phyloP scores from a whole-genome alignment of 2,113 vertebrate genomes.

The Brienomyrus brachyistius region DNA sequence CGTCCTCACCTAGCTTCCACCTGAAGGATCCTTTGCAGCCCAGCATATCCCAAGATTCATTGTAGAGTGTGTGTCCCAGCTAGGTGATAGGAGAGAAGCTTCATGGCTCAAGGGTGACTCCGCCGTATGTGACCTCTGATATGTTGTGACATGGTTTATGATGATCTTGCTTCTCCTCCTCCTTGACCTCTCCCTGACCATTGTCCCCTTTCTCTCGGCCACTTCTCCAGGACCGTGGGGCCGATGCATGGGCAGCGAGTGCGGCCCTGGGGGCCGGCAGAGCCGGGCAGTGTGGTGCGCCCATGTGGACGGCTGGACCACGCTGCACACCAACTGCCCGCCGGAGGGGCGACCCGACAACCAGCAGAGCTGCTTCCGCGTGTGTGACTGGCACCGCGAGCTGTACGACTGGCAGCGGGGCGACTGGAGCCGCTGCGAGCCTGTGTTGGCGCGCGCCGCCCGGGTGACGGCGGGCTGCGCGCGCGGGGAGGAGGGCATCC shows the following conservation, averaged over 20 bases:
- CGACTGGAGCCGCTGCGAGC: constrained; percentile 80
- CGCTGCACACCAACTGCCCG: constrained; percentile 82
- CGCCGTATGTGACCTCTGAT: not conserved
- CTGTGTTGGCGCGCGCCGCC: constrained; percentile 67
- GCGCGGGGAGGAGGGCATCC: constrained; percentile 85
- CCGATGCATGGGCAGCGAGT: constrained; percentile 92
- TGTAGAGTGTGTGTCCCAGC: not conserved
- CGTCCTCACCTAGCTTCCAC: too few species aligned
- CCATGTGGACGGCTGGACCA: constrained; percentile 93
- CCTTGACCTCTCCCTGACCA: not conserved
- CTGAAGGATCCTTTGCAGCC: too few species aligned
- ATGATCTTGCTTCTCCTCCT: not conserved
- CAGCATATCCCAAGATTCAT: not conserved
- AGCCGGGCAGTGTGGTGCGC: constrained; percentile 91
- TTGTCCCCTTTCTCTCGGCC: constrained; percentile 14
- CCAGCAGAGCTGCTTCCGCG: constrained; percentile 87
- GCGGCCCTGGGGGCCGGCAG: constrained; percentile 88
- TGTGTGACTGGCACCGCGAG: constrained; percentile 94
- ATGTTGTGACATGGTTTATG: not conserved
- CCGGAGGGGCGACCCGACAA: constrained; percentile 71
- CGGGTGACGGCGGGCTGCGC: constrained; percentile 61
- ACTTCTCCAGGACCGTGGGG: constrained; percentile 81
- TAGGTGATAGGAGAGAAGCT: not conserved
- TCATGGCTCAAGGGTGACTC: not conserved
- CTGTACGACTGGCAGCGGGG: constrained; percentile 90